Base-by-base conservation (phyloP, 92 coral and sea anemone species). In the Siderastrea siderea region DNA sequence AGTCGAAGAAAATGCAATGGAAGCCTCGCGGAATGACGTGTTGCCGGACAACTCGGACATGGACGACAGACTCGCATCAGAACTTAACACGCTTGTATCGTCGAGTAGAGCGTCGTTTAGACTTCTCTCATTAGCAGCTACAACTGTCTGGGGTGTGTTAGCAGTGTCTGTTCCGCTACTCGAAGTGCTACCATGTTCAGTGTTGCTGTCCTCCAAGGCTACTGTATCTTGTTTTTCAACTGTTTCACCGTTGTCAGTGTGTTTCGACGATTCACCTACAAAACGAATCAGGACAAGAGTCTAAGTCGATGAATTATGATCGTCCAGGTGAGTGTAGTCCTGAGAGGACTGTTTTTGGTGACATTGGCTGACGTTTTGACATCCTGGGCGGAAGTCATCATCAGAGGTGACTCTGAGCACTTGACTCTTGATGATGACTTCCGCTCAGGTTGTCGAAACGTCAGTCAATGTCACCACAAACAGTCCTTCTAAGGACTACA, bases 1-100 rank as follows among this genome's bases (percentile, higher is more conserved):
- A 8, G 98, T 93, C 43, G 98, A 95, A 3, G 98, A 95, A 74
- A 95, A 95, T 3, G 94, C 96, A 26, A 95, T 95, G 7, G 98
- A 95, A 1, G 93, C 87, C 43, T 92, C 98, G 64, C 92, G 93
- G 59, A 94, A 95, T 3, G 98, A 95, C 1, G 98, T 86, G 47
- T 89, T 90, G 48, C 88, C 96, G 0, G 98, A 95, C 73, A 93
- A 77, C 49, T 95, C 96, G 1, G 96, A 93, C 82, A 95, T 61
- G 1, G 96, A 93, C 7, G 96, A 95, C 14, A 93, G 63, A 59
- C 95, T 95, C 1, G 95, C 87, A 49, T 95, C 96, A 2, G 90
- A 87, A 75, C 96, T 88, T 0, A 88, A 7, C 11, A 90, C 85
- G 67, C 94, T 93, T 19, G 92, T 85, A 17, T 88, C 93, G 11